Conservation (phyloP, 2,888 invertebrate species). For the Machimus rusticus region DNA sequence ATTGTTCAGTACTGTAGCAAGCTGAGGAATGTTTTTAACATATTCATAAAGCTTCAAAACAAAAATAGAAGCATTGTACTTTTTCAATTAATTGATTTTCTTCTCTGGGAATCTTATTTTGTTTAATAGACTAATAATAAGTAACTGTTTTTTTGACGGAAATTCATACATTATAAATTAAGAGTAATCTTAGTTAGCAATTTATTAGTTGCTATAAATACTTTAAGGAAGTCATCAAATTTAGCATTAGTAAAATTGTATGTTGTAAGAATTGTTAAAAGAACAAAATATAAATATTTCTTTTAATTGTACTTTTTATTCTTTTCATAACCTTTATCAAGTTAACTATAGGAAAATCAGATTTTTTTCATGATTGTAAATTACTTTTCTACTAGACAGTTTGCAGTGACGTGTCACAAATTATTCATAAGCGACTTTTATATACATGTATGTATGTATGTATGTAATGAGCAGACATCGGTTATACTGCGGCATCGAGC, state of each 20-base stretch:
- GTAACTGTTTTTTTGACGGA: background rate
- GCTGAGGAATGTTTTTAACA: background rate
- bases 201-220: background rate
- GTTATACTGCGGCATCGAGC: too few relatives aligned
- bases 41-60: background rate
- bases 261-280: background rate
- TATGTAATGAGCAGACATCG: too few relatives aligned
- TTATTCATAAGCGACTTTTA: too few relatives aligned
- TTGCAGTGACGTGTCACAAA: too few relatives aligned
- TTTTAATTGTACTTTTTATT: background rate
- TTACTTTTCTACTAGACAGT: too few relatives aligned
- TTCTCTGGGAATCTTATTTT: background rate
- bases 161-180: background rate
- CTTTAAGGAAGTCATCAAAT: constrained; percentile 2
- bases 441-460: too few relatives aligned
- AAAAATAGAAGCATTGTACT: background rate
- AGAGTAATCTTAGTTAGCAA: constrained; percentile 12
- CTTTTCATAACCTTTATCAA: background rate
- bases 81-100: background rate
- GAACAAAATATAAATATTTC: background rate
- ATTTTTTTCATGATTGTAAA: too few relatives aligned
- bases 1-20: background rate
- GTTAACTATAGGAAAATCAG: too few relatives aligned
- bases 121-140: background rate
- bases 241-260: constrained; percentile 1